A percentile compares a stretch with the other conserved stretches of the same genome.
phyloP scores from a whole-genome alignment of 2,888 invertebrate genomes.

The Ophion ventricosus region DNA sequence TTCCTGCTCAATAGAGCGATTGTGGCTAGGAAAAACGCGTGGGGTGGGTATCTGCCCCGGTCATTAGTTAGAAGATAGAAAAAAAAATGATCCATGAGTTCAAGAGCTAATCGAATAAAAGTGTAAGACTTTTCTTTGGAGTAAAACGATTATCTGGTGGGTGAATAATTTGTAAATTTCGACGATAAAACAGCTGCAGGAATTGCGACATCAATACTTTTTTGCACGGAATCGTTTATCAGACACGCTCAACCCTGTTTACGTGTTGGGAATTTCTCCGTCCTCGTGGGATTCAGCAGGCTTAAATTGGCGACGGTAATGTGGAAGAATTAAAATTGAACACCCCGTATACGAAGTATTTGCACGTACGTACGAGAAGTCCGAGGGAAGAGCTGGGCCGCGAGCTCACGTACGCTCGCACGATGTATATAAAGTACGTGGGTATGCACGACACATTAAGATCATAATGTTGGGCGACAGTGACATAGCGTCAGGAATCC shows the following conservation, averaged over 20 bases:
- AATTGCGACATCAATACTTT: background rate
- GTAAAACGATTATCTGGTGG: background rate
- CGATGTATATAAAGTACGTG: slow-evolving; percentile 57
- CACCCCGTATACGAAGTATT: slow-evolving; percentile 28
- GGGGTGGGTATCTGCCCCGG: too few relatives aligned
- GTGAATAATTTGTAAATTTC: background rate
- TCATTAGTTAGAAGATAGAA: too few relatives aligned
- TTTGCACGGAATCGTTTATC: background rate
- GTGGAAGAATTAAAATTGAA: slow-evolving; percentile 21
- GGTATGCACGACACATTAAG: slow-evolving; percentile 73
- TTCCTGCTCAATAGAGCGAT: too few relatives aligned
- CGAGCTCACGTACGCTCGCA: slow-evolving; percentile 1
- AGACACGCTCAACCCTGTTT: background rate
- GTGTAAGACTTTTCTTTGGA: background rate
- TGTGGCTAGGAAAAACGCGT: too few relatives aligned
- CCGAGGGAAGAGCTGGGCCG: slow-evolving; percentile 28
- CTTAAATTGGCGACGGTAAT: slow-evolving; percentile 1
- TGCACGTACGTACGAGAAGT: background rate
- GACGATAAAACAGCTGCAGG: background rate
- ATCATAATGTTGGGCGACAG: slow-evolving; percentile 78
- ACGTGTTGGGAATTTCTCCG: background rate
- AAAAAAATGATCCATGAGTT: too few relatives aligned
- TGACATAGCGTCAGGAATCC: slow-evolving; percentile 78
- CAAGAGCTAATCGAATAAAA: background rate
- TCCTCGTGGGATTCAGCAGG: too few relatives aligned